phyloP scores from a whole-genome alignment of 2,888 invertebrate genomes.

The Pteria penguin region DNA sequence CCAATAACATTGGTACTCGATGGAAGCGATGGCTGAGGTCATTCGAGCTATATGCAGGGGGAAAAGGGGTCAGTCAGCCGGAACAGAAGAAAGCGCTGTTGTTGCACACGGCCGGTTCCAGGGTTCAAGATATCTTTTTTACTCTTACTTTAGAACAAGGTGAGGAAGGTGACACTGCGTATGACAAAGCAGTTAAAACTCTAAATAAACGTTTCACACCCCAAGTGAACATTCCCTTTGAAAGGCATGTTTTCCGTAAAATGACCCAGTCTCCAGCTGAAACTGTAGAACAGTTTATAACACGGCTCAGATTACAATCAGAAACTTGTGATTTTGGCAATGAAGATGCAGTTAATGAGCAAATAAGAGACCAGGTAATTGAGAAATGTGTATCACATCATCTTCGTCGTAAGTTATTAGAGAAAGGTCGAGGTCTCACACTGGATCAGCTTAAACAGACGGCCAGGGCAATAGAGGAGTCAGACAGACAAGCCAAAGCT shows the following conservation, averaged over 20 bases:
- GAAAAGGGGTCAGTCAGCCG: slow-evolving; percentile 24
- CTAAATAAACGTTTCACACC: slow-evolving; percentile 29
- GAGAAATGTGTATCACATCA: slow-evolving; percentile 34
- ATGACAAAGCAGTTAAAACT: slow-evolving; percentile 15
- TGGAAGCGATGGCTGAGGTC: slow-evolving; percentile 39
- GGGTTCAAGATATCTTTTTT: slow-evolving; percentile 37
- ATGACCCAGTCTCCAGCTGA: slow-evolving; percentile 36
- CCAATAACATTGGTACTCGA: slow-evolving; percentile 3
- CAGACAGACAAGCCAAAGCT: slow-evolving; percentile 16
- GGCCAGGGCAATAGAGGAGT: slow-evolving; percentile 22
- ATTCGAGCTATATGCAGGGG: slow-evolving; percentile 36
- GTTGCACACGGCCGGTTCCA: slow-evolving; percentile 37
- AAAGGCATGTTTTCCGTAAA: slow-evolving; percentile 36
- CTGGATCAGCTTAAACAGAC: slow-evolving; percentile 29
- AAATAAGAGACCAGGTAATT: slow-evolving; percentile 48
- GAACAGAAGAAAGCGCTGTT: slow-evolving; percentile 36
- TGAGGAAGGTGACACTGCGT: slow-evolving; percentile 14
- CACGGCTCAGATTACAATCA: slow-evolving; percentile 28
- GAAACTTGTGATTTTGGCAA: slow-evolving; percentile 41
- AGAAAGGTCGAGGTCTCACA: slow-evolving; percentile 35
- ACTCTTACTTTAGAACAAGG: slow-evolving; percentile 2
- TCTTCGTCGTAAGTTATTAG: slow-evolving; percentile 42
- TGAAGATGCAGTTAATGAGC: slow-evolving; percentile 18
- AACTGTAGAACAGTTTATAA: slow-evolving; percentile 44
- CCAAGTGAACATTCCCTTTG: slow-evolving; percentile 33